A percentile compares a stretch with the other conserved stretches of the same genome.
phyloP scores from a whole-genome alignment of 2,113 vertebrate species.

The Salminus brasiliensis region DNA sequence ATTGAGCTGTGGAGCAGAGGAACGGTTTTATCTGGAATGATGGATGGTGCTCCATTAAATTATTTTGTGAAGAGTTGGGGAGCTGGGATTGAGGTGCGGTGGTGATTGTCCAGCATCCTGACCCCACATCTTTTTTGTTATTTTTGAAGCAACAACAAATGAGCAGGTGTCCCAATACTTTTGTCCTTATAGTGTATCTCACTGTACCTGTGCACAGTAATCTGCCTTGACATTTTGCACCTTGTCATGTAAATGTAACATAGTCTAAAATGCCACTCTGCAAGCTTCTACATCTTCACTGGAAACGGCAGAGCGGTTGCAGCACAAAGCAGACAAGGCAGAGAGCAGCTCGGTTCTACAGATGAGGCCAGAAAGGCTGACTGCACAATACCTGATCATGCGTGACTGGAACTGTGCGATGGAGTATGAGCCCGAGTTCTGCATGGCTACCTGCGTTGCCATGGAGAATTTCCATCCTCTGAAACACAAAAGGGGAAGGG shows the following conservation, averaged over 20 bases:
- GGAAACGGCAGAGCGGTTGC: not conserved
- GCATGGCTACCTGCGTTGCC: slow-evolving; percentile 97
- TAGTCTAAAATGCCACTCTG: not conserved
- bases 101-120: too few relatives aligned
- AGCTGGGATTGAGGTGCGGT: too few relatives aligned
- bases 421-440: slow-evolving; percentile 98
- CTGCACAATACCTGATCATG: slow-evolving; percentile 90
- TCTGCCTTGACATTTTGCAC: too few relatives aligned
- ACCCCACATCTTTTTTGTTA: too few relatives aligned
- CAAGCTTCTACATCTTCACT: not conserved
- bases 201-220: too few relatives aligned
- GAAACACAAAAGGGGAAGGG: slow-evolving; percentile 51
- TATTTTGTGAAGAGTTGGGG: too few relatives aligned
- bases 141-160: too few relatives aligned
- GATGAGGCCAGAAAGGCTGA: not conserved
- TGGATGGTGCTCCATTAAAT: too few relatives aligned
- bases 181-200: too few relatives aligned
- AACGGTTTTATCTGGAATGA: too few relatives aligned
- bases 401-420: slow-evolving; percentile 97
- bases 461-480: slow-evolving; percentile 98
- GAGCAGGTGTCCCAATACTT: too few relatives aligned
- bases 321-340: not conserved
- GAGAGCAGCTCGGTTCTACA: not conserved
- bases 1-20: too few relatives aligned
- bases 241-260: not conserved